Percentiles rank a stretch among this genome's conserved stretches.
These are phyloP conservation scores for Bombus waltoni DNA, from an alignment of 1,140 invertebrate species.

Conservation along the genomic window DNA sequence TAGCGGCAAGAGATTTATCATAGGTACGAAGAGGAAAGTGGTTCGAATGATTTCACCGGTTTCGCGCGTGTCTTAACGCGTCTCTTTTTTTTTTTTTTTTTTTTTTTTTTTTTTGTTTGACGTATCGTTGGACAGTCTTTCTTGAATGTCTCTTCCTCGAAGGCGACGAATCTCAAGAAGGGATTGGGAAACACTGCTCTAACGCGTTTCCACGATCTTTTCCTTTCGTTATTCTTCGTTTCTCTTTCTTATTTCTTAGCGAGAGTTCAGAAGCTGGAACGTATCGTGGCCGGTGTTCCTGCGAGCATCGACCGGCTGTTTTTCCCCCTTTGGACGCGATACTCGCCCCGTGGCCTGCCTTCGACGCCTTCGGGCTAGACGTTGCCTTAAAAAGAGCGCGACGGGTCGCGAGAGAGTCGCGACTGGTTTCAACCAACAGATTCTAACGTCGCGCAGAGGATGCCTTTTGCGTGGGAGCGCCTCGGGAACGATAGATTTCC, in stretches of 20 bases:
- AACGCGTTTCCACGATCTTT: constrained; percentile 8
- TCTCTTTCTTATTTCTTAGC: not conserved
- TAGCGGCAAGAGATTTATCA: no score
- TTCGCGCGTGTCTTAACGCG: no score
- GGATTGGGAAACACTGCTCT: not conserved
- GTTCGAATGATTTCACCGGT: no score
- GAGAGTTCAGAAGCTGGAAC: not conserved
- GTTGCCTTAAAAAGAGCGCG: constrained; percentile 26
- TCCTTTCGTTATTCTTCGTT: not conserved
- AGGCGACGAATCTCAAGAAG: no score
- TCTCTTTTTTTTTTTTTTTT: no score
- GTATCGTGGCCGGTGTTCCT: not conserved
- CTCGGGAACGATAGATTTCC: not conserved
- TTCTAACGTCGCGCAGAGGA: not conserved
- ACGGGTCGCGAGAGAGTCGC: constrained; percentile 21
- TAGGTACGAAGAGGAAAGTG: no score
- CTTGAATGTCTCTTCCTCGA: no score
- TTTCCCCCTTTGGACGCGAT: not conserved
- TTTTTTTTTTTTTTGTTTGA: no score
- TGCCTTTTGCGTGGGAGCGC: constrained; percentile 44
- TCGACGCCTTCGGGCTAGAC: constrained; percentile 35
- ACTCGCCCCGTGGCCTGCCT: constrained; percentile 39
- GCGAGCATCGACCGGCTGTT: not conserved
- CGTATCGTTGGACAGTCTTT: no score
- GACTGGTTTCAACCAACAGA: constrained; percentile 4